Evolutionary conservation across 2,113 vertebrate species (phyloP).

Genomic region (Tenrec ecaudatus): DNA sequence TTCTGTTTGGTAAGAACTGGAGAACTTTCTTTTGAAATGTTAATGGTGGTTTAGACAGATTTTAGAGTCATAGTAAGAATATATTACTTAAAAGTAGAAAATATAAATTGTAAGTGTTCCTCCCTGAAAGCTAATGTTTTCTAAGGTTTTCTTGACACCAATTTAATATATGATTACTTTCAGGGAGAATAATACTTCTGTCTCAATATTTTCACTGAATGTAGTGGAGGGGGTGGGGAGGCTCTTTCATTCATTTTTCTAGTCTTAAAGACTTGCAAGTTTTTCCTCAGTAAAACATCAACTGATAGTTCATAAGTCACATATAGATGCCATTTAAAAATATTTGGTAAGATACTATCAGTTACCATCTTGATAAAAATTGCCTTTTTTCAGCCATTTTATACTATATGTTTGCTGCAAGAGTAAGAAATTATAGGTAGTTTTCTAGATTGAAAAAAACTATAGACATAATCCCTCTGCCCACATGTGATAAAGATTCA

Average conservation of each 20-base stretch:
- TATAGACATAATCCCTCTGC: slow-evolving; percentile 17
- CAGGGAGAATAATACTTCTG: slow-evolving; percentile 75
- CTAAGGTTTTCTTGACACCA: slow-evolving; percentile 78
- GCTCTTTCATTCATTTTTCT: slow-evolving; percentile 39
- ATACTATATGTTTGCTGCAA: slow-evolving; percentile 60
- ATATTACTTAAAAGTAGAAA: slow-evolving; percentile 75
- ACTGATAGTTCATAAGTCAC: slow-evolving; percentile 75
- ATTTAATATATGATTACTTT: slow-evolving; percentile 82
- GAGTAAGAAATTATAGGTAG: slow-evolving; percentile 72
- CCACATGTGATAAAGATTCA: background rate
- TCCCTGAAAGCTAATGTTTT: slow-evolving; percentile 81
- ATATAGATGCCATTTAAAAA: slow-evolving; percentile 27
- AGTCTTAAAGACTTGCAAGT: slow-evolving; percentile 55
- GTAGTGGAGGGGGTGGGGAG: slow-evolving; percentile 40
- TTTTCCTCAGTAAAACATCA: slow-evolving; percentile 70
- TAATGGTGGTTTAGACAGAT: slow-evolving; percentile 79
- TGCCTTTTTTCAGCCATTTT: slow-evolving; percentile 60
- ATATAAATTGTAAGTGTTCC: slow-evolving; percentile 72
- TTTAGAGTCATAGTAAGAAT: slow-evolving; percentile 79
- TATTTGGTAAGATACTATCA: slow-evolving; percentile 32
- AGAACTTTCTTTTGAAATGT: slow-evolving; percentile 81
- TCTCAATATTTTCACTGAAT: slow-evolving; percentile 74
- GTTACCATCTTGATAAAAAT: slow-evolving; percentile 4
- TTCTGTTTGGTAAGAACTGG: slow-evolving; percentile 66
- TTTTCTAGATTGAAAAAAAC: slow-evolving; percentile 16